phyloP scores from a whole-genome alignment of 37 sponge, comb jelly and placozoan genomes.

The Spongia lamella region DNA sequence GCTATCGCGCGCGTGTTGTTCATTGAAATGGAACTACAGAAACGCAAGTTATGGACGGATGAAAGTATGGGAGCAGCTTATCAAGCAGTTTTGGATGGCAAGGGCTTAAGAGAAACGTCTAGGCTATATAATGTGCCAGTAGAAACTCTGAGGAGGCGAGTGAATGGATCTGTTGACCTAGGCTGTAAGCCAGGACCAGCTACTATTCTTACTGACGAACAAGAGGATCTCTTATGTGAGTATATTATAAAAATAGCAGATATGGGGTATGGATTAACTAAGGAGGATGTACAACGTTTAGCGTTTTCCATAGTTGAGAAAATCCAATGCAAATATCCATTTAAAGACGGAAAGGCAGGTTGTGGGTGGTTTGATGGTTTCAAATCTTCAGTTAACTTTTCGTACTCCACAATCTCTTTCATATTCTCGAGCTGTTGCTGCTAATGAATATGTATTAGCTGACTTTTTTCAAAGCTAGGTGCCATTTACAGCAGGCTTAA shows the following conservation, averaged over 20 bases:
- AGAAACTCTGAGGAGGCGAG: too few relatives aligned
- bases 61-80: constrained; percentile 48
- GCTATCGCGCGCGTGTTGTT: too few relatives aligned
- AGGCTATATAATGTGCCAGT: too few relatives aligned
- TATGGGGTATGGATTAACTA: constrained; percentile 44
- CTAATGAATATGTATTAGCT: constrained; percentile 5
- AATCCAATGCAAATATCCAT: constrained; percentile 10
- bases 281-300: constrained; percentile 43
- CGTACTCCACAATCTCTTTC: constrained; percentile 29
- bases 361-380: constrained; percentile 36
- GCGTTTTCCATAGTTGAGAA: constrained; percentile 48
- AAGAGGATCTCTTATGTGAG: constrained; percentile 26
- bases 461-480: constrained; percentile 52
- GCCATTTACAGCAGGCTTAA: constrained; percentile 27
- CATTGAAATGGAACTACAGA: too few relatives aligned
- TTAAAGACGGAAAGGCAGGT: constrained; percentile 16
- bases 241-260: constrained; percentile 54
- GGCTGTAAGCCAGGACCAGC: constrained; percentile 48
- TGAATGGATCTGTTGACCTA: constrained; percentile 38
- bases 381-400: constrained; percentile 5
- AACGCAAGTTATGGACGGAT: constrained; percentile 28
- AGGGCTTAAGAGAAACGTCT: neutral
- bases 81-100: neutral
- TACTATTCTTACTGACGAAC: constrained; percentile 42
- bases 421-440: neutral